Percentiles rank a stretch among this genome's conserved stretches.
These are phyloP conservation scores for Carcharodon carcharias DNA, from an alignment of 2,797 vertebrate species.

Conservation along the genomic window DNA sequence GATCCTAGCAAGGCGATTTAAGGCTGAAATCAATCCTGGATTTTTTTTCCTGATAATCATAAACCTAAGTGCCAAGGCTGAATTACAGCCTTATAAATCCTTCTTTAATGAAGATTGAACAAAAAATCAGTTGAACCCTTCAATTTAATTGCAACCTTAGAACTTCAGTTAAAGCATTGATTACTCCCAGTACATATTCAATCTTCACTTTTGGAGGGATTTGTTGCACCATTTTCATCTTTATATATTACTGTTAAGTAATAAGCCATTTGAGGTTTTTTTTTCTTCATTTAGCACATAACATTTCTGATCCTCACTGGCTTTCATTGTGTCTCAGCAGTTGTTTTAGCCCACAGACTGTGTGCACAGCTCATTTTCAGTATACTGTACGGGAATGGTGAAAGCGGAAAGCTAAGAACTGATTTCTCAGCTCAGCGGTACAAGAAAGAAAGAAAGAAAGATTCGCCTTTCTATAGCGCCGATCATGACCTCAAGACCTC, in stretches of 20 bases:
- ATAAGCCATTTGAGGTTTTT: no score
- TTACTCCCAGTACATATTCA: neutral
- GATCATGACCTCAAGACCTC: neutral
- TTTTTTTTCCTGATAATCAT: neutral
- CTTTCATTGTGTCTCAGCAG: neutral
- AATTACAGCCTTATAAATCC: neutral
- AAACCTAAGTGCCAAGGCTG: neutral
- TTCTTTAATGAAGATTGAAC: neutral
- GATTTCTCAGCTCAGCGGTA: no score
- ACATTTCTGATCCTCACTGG: neutral
- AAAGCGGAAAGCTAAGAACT: neutral
- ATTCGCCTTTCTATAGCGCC: neutral
- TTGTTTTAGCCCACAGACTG: neutral
- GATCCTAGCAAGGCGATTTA: neutral
- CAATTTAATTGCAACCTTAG: neutral
- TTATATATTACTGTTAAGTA: neutral
- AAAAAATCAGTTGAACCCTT: neutral
- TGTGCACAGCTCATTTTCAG: neutral
- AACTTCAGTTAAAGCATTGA: neutral
- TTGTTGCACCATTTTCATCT: neutral
- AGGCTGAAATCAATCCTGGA: neutral
- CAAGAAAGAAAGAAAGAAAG: neutral
- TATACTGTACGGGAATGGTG: neutral
- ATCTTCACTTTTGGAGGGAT: neutral
- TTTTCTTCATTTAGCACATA: neutral